These are phyloP conservation scores for Australoheros scitulus DNA, from an alignment of 2,113 vertebrate species.

Conservation along the genomic window DNA sequence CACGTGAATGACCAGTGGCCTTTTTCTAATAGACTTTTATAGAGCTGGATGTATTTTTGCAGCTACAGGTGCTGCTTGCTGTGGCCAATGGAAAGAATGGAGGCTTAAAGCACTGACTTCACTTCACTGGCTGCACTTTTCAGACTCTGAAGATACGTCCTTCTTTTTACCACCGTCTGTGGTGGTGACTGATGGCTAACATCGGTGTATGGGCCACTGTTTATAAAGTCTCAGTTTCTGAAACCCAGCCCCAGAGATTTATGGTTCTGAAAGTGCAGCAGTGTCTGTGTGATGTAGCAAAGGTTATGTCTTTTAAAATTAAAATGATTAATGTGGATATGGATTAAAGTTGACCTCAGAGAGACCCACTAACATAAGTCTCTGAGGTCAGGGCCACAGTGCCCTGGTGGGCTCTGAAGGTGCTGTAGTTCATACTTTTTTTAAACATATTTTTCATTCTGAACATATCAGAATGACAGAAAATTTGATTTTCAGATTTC, in stretches of 20 bases:
- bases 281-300: not conserved
- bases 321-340: not conserved
- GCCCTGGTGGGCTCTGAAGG: not conserved
- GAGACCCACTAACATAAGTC: not conserved
- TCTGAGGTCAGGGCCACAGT: too few relatives aligned
- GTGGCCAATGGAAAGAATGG: not conserved
- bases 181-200: not conserved
- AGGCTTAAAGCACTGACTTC: not conserved
- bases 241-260: not conserved
- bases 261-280: not conserved
- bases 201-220: not conserved
- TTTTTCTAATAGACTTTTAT: not conserved
- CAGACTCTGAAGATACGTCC: accelerated
- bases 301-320: not conserved
- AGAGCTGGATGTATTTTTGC: not conserved
- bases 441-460: not conserved
- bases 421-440: not conserved
- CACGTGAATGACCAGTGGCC: accelerated
- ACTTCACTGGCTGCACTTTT: not conserved
- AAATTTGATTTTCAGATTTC: not conserved
- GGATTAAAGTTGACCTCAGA: not conserved
- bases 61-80: not conserved
- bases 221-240: not conserved
- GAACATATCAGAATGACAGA: not conserved
- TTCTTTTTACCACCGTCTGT: not conserved